A percentile compares a stretch with the other conserved stretches of the same genome.
These are phyloP conservation scores for Phyllotreta cruciferae DNA, from an alignment of 2,888 invertebrate genomes.

Conservation along the genomic window DNA sequence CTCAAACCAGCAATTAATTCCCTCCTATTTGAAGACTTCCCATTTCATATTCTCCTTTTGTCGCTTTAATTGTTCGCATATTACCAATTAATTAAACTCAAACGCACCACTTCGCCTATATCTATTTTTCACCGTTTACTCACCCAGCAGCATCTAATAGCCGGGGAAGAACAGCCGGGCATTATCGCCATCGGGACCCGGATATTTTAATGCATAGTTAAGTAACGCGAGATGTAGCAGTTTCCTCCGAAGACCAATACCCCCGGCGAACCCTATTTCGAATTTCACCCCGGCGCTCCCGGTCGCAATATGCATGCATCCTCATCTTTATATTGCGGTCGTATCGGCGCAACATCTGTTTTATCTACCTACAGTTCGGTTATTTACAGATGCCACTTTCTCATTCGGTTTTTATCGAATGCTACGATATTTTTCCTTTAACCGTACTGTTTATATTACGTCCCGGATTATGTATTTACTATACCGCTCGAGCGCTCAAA, in stretches of 20 bases:
- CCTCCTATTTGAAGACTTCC: constrained; percentile 21
- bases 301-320: constrained; percentile 46
- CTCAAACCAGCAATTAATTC: constrained; percentile 22
- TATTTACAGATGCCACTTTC: constrained; percentile 42
- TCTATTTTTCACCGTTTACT: no score
- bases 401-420: constrained; percentile 32
- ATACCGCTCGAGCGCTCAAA: constrained; percentile 6
- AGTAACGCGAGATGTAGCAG: constrained; percentile 49
- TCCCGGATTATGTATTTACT: constrained; percentile 20
- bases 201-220: constrained; percentile 57
- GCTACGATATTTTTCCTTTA: constrained; percentile 13
- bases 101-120: no score
- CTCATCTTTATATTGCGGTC: constrained; percentile 43
- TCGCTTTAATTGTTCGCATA: no score
- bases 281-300: constrained; percentile 47
- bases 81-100: no score
- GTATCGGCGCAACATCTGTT: constrained; percentile 41
- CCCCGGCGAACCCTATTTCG: constrained; percentile 44
- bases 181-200: constrained; percentile 17
- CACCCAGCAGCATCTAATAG: no score
- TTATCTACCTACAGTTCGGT: constrained; percentile 32
- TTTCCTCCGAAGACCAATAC: constrained; percentile 53
- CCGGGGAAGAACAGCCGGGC: no score
- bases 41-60: constrained; percentile 15
- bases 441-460: constrained; percentile 11